Evolutionary conservation across 2,113 vertebrate genomes (phyloP), one percentile per base, ranked within the genome.

Genomic region (Passer domesticus): DNA sequence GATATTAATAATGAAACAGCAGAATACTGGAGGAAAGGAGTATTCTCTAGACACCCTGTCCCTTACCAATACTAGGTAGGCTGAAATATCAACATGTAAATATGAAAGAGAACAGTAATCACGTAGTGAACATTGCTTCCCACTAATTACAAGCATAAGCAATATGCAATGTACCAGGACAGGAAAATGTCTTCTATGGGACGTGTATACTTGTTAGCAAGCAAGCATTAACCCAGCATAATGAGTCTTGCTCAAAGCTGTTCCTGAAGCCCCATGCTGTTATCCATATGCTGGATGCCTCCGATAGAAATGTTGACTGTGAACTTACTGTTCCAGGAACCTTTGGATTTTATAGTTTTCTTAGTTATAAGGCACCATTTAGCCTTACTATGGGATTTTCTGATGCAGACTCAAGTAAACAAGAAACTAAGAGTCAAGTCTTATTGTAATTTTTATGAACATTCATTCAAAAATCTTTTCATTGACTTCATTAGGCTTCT

Each of bases 211-310:
- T 92, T 77, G 89, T 90, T 94, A 90, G 63, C 37, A 60, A 60
- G 77, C 63, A 52, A 68, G 66, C 4, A 23, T 85, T 94, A 96
- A 94, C 80, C 78, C 91, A 90, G 83, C 68, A 69, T 44, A 93
- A 94, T 67, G 87, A 92, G 70, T 76, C 35, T 93, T 27, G 21
- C 94, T 72, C 1, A 3, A 85, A 88, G 60, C 52, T 90, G 73
- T 56, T 92, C 20, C 68, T 64, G 69, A 62, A 92, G 46, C 68
- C 91, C 25, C 94, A 77, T 59, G 67, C 83, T 97, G 94, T 80
- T 85, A 78, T 21, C 87, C 91, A 69, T 95, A 92, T 97, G 94
- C 69, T 95, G 79, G 43, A 70, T 94, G 68, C 43, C 21, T 77
- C 87, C 22, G 1, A 49, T 88, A 83, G 84, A 72, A 86, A 31